Percentiles rank a stretch among this genome's conserved stretches.
phyloP scores from a whole-genome alignment of 2,113 vertebrate species.

The Paradoxurus hermaphroditus region DNA sequence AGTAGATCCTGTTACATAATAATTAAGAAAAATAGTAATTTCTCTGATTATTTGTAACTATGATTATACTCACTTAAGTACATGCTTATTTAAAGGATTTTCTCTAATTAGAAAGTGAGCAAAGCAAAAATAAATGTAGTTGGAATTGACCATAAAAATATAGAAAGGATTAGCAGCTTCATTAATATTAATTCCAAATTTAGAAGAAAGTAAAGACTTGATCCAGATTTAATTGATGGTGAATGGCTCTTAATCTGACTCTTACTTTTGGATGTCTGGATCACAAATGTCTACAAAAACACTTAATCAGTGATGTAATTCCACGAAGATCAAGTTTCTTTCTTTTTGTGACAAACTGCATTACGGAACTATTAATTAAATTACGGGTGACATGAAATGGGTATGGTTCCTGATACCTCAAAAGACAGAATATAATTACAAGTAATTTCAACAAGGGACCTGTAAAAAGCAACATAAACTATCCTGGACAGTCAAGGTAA shows the following conservation, averaged over 20 bases:
- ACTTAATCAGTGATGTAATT: background rate
- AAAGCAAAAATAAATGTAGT: background rate
- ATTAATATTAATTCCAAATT: background rate
- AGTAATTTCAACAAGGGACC: background rate
- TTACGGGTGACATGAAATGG: background rate
- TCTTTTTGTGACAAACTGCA: background rate
- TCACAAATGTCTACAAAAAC: background rate
- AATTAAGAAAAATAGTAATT: background rate
- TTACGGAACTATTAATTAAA: background rate
- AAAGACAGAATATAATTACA: background rate
- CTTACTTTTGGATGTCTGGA: background rate
- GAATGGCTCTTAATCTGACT: background rate
- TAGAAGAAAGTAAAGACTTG: background rate
- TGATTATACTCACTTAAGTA: background rate
- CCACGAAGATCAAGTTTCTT: background rate
- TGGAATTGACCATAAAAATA: background rate
- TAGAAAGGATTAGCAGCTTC: background rate
- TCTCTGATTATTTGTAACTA: background rate
- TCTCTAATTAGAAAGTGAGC: background rate
- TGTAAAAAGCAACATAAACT: background rate
- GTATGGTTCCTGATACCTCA: background rate
- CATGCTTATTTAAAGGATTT: background rate
- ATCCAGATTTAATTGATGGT: background rate
- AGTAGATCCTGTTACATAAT: background rate
- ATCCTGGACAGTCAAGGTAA: background rate